Evolutionary conservation across 64 coral and sea anemone species (phyloP), one percentile per base, ranked within the genome.

Genomic region (Pocillopora damicornis): DNA sequence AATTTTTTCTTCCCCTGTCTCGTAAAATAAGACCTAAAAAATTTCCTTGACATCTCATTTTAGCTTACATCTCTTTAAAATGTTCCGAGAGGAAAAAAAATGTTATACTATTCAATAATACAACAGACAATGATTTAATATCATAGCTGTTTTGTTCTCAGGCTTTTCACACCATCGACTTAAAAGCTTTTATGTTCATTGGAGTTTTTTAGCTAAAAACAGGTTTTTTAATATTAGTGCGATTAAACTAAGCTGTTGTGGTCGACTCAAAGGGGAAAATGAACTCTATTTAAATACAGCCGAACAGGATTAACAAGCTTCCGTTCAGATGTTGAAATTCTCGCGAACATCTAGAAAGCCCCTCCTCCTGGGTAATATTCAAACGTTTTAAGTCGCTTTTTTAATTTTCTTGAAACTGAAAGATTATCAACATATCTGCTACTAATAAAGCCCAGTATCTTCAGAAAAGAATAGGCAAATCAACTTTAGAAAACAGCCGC

Each of bases 401-500:
- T 79, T 79, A 34, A 79, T 60, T 79, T 79, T 60, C 77, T 58
- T 79, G 11, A 11, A 7, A 60, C 51, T 23, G 42, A 51, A 7
- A 51, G 57, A 79, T 79, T 79, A 79, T 79, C 77, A 60, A 22
- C 57, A 60, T 79, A 60, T 22, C 13, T 60, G 42, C 42, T 51
- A 30, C 56, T 26, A 79, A 79, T 61, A 60, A 79, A 79, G 56
- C 60, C n/a, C 56, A 58, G 77, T 79, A 79, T 60, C 77, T 79
- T 79, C 15, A 79, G 77, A 13, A 60, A 51, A 79, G 56, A 79
- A 79, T 35, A 79, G 77, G 22, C 58, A 79, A 78, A 79, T 79
- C 20, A 79, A 79, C 77, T 58, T 60, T 30, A 60, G 56, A 79
- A 79, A 79, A 79, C 18, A 25, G 57, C 77, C 13, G 56, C n/a